Percentiles rank a stretch among this genome's conserved stretches.
phyloP scores from a whole-genome alignment of 2,797 vertebrate genomes.

The Rhodeus uyekii region DNA sequence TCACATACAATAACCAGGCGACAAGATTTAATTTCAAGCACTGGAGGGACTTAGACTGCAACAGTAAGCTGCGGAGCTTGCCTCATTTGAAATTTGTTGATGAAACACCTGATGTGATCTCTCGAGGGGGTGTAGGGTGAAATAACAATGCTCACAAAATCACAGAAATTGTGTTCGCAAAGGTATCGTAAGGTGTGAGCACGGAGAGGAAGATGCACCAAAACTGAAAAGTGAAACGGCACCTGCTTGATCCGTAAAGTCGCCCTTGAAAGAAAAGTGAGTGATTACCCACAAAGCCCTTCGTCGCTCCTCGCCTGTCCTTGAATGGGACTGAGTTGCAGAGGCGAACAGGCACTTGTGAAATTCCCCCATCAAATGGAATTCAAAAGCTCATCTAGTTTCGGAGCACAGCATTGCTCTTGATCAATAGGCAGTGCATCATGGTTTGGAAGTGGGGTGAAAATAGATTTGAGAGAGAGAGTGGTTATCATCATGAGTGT shows the following conservation, averaged over 20 bases:
- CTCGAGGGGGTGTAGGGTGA: not conserved
- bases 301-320: conserved; percentile 23
- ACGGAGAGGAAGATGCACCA: not conserved
- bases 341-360: conserved; percentile 29
- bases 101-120: conserved; percentile 35
- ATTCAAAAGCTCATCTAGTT: conserved; percentile 47
- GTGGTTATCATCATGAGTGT: conserved; percentile 6
- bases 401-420: conserved; percentile 14
- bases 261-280: conserved; percentile 42
- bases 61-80: conserved; percentile 25
- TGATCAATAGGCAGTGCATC: conserved; percentile 46
- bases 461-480: conserved; percentile 45
- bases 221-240: conserved; percentile 43
- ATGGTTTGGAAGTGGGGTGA: conserved; percentile 30
- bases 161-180: not conserved
- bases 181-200: not conserved
- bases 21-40: conserved; percentile 26
- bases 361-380: conserved; percentile 37
- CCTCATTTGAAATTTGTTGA: conserved; percentile 33
- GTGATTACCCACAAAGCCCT: conserved; percentile 52
- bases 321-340: conserved; percentile 26
- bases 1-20: conserved; percentile 25
- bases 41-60: conserved; percentile 16
- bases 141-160: conserved; percentile 16
- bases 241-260: conserved; percentile 26